phyloP scores from a whole-genome alignment of 1,140 invertebrate species.

The Hyphantria cunea region DNA sequence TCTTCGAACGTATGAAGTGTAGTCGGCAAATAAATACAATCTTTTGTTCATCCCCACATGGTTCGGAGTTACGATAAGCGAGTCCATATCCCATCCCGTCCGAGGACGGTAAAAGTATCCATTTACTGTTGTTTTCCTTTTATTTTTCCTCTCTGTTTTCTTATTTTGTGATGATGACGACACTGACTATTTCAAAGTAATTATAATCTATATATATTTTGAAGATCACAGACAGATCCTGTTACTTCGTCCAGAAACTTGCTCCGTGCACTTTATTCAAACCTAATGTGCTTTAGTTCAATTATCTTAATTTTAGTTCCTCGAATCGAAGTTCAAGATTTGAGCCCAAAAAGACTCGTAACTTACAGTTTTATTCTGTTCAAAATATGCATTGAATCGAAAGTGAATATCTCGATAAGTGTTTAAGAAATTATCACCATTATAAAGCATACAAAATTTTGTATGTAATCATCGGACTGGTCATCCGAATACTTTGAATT shows the following conservation, averaged over 20 bases:
- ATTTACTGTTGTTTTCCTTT: conserved; percentile 57
- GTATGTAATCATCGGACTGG: conserved; percentile 16
- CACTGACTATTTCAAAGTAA: conserved; percentile 5
- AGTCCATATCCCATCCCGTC: conserved; percentile 55
- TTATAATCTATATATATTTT: neutral
- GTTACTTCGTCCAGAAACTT: no score
- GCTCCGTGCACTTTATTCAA: no score
- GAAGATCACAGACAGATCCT: no score
- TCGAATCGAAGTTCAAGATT: no score
- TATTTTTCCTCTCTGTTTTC: conserved; percentile 56
- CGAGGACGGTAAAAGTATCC: conserved; percentile 62
- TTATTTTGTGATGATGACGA: conserved; percentile 44
- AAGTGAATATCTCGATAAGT: conserved; percentile 15
- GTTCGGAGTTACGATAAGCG: conserved; percentile 59
- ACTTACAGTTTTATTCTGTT: neutral
- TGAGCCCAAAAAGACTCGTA: neutral
- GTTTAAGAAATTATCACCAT: conserved; percentile 21
- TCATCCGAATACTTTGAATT: conserved; percentile 25
- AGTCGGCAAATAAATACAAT: conserved; percentile 65
- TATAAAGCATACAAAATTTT: conserved; percentile 17
- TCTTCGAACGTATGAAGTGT: conserved; percentile 35
- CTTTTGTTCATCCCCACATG: conserved; percentile 74
- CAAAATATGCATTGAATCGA: neutral
- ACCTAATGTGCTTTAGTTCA: neutral
- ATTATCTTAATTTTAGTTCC: no score